These are phyloP conservation scores for Oopsacas minuta DNA, from an alignment of 37 sponge, comb jelly and placozoan genomes.

Conservation along the genomic window DNA sequence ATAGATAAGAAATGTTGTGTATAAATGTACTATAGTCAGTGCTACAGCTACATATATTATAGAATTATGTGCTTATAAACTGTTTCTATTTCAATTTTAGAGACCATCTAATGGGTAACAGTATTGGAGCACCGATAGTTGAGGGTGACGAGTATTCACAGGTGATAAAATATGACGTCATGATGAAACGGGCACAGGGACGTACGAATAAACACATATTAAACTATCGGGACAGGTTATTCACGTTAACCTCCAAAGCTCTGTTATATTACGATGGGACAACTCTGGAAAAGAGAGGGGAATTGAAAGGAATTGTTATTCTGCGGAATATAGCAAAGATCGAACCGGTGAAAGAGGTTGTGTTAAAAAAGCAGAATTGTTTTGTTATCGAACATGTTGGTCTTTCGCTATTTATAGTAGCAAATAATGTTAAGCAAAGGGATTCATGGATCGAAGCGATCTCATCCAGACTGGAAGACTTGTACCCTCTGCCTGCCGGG, in stretches of 20 bases:
- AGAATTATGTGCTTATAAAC: not conserved
- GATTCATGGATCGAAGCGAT: constrained; percentile 6
- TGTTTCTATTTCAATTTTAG: not conserved
- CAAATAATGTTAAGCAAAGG: not conserved
- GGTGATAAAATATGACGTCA: not conserved
- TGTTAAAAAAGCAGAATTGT: constrained; percentile 10
- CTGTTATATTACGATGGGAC: not conserved
- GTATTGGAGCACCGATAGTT: constrained; percentile 2
- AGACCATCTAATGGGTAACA: not conserved
- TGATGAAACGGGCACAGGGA: constrained; percentile 12
- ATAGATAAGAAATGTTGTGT: too few species aligned
- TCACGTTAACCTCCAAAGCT: not conserved
- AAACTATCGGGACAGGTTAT: not conserved
- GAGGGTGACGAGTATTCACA: not conserved
- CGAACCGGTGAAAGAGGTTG: not conserved
- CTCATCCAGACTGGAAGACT: not conserved
- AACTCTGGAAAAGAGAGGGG: not conserved
- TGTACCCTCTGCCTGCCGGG: not conserved
- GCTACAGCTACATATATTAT: not conserved
- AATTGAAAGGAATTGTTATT: constrained; percentile 8
- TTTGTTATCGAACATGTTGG: not conserved
- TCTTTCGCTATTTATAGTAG: constrained; percentile 4
- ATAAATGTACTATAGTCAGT: not conserved
- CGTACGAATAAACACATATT: not conserved
- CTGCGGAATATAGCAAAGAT: not conserved